phyloP scores from a whole-genome alignment of 2,113 vertebrate species.

The Glaucomys volans region DNA sequence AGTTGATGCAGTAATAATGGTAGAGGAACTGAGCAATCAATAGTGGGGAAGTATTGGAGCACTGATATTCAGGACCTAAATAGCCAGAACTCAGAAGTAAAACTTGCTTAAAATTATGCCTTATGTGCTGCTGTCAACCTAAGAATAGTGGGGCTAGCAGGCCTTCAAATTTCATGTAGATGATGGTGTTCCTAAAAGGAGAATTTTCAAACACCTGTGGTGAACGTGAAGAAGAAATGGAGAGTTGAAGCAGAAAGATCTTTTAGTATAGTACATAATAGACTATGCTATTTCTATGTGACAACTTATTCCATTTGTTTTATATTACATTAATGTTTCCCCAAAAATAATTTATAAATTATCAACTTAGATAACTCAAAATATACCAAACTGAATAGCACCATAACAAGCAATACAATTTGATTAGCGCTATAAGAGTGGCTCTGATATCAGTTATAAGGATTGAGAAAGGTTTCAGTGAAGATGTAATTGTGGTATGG shows the following conservation, averaged over 20 bases:
- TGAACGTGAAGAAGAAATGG: background rate
- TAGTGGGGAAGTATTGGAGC: background rate
- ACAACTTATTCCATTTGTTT: background rate
- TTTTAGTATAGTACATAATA: background rate
- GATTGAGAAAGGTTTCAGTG: background rate
- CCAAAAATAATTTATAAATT: background rate
- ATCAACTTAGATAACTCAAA: background rate
- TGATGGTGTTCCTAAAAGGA: background rate
- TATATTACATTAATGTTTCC: background rate
- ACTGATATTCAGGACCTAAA: background rate
- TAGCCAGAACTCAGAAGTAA: background rate
- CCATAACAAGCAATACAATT: background rate
- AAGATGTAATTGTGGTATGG: background rate
- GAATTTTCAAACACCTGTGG: background rate
- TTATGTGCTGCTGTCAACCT: background rate
- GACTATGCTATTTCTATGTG: background rate
- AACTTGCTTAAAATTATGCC: background rate
- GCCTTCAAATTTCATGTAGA: background rate
- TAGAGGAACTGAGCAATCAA: conserved; percentile 55
- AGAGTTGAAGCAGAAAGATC: background rate
- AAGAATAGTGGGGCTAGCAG: background rate
- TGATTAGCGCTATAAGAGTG: background rate
- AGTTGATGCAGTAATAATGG: conserved; percentile 55
- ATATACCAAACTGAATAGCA: background rate
- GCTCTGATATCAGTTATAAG: background rate